Evolutionary conservation across 2,113 vertebrate genomes (phyloP), one percentile per base, ranked within the genome.

Genomic region (Camelus dromedarius): DNA sequence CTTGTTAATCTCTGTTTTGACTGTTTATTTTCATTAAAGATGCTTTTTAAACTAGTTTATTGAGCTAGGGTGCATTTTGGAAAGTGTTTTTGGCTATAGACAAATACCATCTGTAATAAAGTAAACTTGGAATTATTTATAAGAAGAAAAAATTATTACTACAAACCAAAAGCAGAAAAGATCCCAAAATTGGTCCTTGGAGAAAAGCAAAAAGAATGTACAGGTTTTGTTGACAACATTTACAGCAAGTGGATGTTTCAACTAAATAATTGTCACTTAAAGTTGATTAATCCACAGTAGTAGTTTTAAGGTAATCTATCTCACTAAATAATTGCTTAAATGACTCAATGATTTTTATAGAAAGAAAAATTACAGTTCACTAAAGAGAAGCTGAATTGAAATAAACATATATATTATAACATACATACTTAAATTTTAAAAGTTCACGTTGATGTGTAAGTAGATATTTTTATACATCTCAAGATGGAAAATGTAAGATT

Each of bases 81-180:
- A 98, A 98, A 98, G 81, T 95, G 69, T 97, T 98, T 98, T 97
- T 98, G 98, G 96, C 97, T 95, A 81, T 96, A 95, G 98, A 98
- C 89, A 98, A 97, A 97, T 98, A 98, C 97, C 98, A 98, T 98
- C 98, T 99, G 98, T 96, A 97, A 93, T 97, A 97, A 98, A 98
- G 97, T 98, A 98, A 98, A 98, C 97, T 96, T 97, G 95, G 96
- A 97, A 96, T 97, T 95, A 96, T 98, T 96, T 98, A 52, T 84
- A 22, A 96, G 96, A 96, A 89, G 84, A 96, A 97, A 98, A 97
- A 52, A 96, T 98, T 93, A 97, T 97, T 98, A 98, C 92, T 85
- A 96, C 96, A 98, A 98, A 97, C 85, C 69, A 32, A 98, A 98
- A 97, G 52, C 75, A 97, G 97, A 95, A 98, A 85, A 58, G 28